Conservation (phyloP, 2,797 vertebrate species). For the Alcedo atthis region DNA sequence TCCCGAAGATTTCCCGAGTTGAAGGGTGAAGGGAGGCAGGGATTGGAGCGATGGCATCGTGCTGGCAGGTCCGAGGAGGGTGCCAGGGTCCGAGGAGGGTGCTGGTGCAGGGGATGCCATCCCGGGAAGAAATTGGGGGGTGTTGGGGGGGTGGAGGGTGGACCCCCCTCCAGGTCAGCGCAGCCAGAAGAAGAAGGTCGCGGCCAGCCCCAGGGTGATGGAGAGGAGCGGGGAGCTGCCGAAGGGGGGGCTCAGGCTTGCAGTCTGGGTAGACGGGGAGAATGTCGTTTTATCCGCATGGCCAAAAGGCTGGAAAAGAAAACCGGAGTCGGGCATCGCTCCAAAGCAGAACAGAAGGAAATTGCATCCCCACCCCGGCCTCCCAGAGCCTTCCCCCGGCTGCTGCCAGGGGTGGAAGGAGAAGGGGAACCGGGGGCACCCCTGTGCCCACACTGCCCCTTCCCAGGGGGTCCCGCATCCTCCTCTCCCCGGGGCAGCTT, state of each 20-base stretch:
- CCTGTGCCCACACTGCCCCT: accelerated
- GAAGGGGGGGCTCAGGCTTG: accelerated
- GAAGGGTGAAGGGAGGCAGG: too few relatives aligned
- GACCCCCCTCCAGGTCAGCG: not conserved
- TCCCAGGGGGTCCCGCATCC: accelerated
- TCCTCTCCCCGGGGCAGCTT: accelerated
- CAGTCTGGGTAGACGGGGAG: accelerated
- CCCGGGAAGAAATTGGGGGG: too few relatives aligned
- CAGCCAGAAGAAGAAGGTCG: not conserved
- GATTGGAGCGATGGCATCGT: accelerated
- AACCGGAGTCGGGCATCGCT: accelerated
- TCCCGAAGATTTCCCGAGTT: accelerated
- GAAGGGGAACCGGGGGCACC: not conserved
- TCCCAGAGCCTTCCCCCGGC: accelerated
- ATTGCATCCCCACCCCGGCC: too few relatives aligned
- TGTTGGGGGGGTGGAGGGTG: accelerated
- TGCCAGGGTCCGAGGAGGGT: not conserved
- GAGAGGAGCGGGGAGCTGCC: not conserved
- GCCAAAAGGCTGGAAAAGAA: not conserved
- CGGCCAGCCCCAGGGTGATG: not conserved
- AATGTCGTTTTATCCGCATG: not conserved
- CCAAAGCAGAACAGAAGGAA: too few relatives aligned
- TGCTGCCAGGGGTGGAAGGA: too few relatives aligned
- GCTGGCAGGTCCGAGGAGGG: not conserved
- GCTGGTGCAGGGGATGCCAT: accelerated